Base-by-base conservation (phyloP, 2,888 invertebrate species). In the Conops quadrifasciatus region DNA sequence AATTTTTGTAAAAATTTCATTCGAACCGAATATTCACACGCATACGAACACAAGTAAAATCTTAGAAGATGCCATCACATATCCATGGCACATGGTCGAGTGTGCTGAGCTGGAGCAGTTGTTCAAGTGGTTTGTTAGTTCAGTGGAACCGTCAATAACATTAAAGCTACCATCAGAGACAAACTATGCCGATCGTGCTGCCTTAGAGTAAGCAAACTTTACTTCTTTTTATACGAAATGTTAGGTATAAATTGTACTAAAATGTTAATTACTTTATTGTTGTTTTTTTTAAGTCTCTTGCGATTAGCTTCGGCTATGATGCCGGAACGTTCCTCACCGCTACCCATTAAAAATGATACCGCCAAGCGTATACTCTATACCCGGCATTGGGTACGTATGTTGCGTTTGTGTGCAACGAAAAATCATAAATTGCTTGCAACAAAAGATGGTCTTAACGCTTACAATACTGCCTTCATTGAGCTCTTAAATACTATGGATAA, bases 41-140 rank as follows among this genome's bases (percentile, higher is more conserved):
- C 89, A 85, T 65, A 77, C 79, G 11, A 82, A 82, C 70, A 83
- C 82, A 11, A 80, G 81, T 68, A 81, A 80, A 67, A 82, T 91
- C 59, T 84, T 92, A 28, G 86, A 88, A 51, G 89, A 91, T 74
- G 89, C 90, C 2, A 88, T 90, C 72, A 86, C 87, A 71, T 91
- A 90, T 82, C 88, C 90, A 1, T 93, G 93, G 93, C 87, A 89
- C 73, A 81, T 89, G 51, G 85, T 92, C 2, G 91, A 91, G 72
- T 88, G 89, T 16, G 81, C 84, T 26, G 87, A 88, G 45, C 89
- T 91, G 77, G 91, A 92, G 79, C 88, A 89, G 70, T 88, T 92
- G 47, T 87, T 92, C 76, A 91, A 91, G 81, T 93, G 93, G 93
- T 91, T 92, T 77, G 89, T 93, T 11, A 90, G 90, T 88, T 90